A percentile compares a stretch with the other conserved stretches of the same genome.
phyloP scores from a whole-genome alignment of 1,140 invertebrate species.

The Drosophila setifemur region DNA sequence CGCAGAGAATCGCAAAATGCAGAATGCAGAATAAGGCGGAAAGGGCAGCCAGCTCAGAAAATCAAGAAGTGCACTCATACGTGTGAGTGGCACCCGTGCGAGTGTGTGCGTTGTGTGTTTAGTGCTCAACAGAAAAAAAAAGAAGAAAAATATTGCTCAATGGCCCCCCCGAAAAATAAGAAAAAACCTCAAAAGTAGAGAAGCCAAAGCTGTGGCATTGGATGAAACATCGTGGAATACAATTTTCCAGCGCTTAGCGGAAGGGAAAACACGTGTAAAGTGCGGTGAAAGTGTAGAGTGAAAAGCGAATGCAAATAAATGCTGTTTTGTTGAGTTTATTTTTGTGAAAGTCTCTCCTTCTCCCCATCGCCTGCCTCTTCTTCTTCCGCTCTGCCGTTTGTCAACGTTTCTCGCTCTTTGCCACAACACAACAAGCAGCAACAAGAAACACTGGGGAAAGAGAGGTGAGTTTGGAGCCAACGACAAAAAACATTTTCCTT shows the following conservation, averaged over 20 bases:
- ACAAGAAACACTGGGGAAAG: slow-evolving; percentile 26
- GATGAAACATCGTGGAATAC: slow-evolving; percentile 26
- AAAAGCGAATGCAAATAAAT: slow-evolving; percentile 50
- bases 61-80: neutral
- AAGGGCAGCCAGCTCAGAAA: neutral
- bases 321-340: slow-evolving; percentile 39
- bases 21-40: slow-evolving; percentile 3
- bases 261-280: slow-evolving; percentile 62
- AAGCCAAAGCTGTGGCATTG: slow-evolving; percentile 2
- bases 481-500: slow-evolving; percentile 8
- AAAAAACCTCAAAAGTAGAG: neutral
- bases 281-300: slow-evolving; percentile 63
- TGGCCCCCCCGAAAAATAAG: slow-evolving; percentile 42
- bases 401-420: neutral
- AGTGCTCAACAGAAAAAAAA: neutral
- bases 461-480: slow-evolving; percentile 24
- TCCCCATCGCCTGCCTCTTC: too few species aligned
- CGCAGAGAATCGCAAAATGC: slow-evolving; percentile 15
- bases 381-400: neutral
- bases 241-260: slow-evolving; percentile 14
- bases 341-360: slow-evolving; percentile 50
- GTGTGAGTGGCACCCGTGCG: slow-evolving; percentile 38
- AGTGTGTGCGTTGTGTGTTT: slow-evolving; percentile 35
- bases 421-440: neutral
- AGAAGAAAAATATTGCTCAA: slow-evolving; percentile 65